Conservation (phyloP, 35 echinoderm and acorn worm species). For the Apostichopus parvimensis region DNA sequence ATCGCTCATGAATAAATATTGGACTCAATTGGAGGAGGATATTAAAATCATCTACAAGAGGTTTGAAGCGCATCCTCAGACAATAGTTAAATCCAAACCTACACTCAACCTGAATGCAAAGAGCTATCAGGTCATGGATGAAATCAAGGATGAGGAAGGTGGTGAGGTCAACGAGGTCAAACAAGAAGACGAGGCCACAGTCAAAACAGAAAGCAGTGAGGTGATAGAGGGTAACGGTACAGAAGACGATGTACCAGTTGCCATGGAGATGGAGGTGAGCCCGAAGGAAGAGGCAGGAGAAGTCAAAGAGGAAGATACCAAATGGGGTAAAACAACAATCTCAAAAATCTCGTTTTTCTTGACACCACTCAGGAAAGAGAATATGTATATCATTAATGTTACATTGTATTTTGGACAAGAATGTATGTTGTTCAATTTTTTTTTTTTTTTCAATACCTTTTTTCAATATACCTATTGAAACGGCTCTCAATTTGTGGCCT, state of each 20-base stretch:
- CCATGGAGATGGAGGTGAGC: constrained; percentile 43
- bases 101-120: not conserved
- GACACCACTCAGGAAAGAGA: too few relatives aligned
- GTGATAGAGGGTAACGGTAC: constrained; percentile 17
- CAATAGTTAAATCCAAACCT: constrained; percentile 24
- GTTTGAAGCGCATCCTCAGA: constrained; percentile 18
- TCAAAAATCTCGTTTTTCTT: too few relatives aligned
- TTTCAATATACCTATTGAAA: too few relatives aligned
- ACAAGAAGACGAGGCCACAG: not conserved
- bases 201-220: constrained; percentile 2
- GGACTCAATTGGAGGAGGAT: constrained; percentile 98
- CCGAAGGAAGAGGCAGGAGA: constrained; percentile 46
- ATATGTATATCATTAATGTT: too few relatives aligned
- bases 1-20: constrained; percentile 95
- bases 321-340: constrained; percentile 17
- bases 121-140: not conserved
- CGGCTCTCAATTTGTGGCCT: too few relatives aligned
- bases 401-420: too few relatives aligned
- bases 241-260: not conserved
- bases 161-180: constrained; percentile 35
- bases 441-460: too few relatives aligned
- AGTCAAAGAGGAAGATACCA: not conserved
- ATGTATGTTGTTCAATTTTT: too few relatives aligned
- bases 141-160: constrained; percentile 48
- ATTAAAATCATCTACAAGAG: constrained; percentile 74